Evolutionary conservation across 2,113 vertebrate genomes (phyloP).

Genomic region (Eurypyga helias): DNA sequence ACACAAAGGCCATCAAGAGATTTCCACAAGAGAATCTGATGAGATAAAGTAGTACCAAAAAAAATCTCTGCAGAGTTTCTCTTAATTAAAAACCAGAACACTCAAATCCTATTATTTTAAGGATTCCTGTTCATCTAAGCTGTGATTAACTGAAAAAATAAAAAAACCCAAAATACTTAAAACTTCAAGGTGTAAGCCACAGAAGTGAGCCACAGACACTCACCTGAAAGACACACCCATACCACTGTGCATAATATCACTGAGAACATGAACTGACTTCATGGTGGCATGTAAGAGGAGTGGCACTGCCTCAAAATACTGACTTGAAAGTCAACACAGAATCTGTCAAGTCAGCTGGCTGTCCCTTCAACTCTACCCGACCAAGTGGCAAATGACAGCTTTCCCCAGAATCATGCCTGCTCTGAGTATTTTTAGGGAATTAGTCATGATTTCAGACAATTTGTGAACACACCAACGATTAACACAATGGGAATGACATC

Average conservation of each 20-base stretch:
- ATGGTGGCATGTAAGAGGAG: fast-evolving
- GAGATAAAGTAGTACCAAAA: neutral
- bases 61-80: neutral
- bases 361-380: neutral
- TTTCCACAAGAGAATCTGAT: neutral
- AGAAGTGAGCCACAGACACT: neutral
- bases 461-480: neutral
- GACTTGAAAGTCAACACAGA: neutral
- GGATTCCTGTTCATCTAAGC: neutral
- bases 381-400: neutral
- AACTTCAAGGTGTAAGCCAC: neutral
- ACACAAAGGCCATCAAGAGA: neutral
- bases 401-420: neutral
- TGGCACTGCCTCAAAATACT: neutral
- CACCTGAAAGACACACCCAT: neutral
- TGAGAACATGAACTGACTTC: fast-evolving
- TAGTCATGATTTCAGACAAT: neutral
- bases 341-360: neutral
- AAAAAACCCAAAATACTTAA: neutral
- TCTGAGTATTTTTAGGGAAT: neutral
- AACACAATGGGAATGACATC: neutral
- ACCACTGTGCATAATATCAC: neutral
- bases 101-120: neutral
- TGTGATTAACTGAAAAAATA: neutral
- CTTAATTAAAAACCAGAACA: neutral